Base-by-base conservation (phyloP, 2,797 vertebrate species). In the Pseudocheirus occidentalis region DNA sequence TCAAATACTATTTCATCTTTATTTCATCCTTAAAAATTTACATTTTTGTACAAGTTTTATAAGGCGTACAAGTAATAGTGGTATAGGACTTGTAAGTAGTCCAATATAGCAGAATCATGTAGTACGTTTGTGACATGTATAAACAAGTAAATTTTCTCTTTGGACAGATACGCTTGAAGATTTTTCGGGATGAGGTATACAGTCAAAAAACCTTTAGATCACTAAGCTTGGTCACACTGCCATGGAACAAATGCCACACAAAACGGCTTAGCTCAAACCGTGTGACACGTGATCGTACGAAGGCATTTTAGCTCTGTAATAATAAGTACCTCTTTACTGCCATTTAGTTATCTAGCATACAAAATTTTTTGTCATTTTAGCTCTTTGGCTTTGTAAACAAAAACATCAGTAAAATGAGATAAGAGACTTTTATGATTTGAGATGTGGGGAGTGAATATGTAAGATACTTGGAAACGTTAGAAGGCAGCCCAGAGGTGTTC, bases 391-490 rank as follows among this genome's bases (percentile, higher is more conserved):
- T 97, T 94, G 52, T 96, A 90, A 93, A 62, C 29, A 34, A 62
- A 34, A 34, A 62, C 2, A 34, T 34, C 31, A 14, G 59, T 34
- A 62, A 62, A 62, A 62, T 62, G 94, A 96, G 46, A 94, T 58
- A 96, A 59, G 62, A 29, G 54, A 81, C 93, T 96, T 96, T 94
- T 97, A 91, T 96, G 55, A 28, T 55, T 90, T 54, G 18, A 90
- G 90, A 56, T 94, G 55, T 92, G 59, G 55, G 4, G 14, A 87
- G 34, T 93, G 28, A 95, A n/a, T 96, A 81, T 27, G 54, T 90
- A 93, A 59, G 95, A 90, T 96, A 62, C 52, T 55, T 59, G 66
- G 93, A 94, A 97, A 96, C 59, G 92, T 94, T 96, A 90, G 95
- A 91, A 94, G 90, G 21, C n/a, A 92, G 46, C 73, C 40, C 94